Conservation (phyloP, 1,140 invertebrate species). For the Armadillidium nasatum region DNA sequence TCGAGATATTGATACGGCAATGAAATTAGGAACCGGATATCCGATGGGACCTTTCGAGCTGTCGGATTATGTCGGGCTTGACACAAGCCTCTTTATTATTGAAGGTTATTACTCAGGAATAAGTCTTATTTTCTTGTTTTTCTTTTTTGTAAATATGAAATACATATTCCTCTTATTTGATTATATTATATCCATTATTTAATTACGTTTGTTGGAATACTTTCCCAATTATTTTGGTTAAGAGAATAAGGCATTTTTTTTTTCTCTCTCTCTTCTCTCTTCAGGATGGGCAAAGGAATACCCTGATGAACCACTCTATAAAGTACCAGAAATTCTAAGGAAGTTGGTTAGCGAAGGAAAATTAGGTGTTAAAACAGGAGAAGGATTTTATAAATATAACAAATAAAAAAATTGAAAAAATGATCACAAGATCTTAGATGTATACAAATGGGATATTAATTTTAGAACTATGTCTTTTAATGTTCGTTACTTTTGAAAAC, state of each 20-base stretch:
- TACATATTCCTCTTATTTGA: no score
- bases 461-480: no score
- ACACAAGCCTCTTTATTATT: conserved; percentile 58
- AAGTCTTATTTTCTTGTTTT: no score
- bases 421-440: no score
- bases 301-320: conserved; percentile 70
- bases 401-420: conserved; percentile 46
- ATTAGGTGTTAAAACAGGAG: conserved; percentile 73
- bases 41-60: conserved; percentile 81
- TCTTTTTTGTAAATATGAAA: no score
- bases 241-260: no score
- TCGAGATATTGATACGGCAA: conserved; percentile 55
- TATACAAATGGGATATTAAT: no score
- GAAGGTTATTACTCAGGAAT: conserved; percentile 45
- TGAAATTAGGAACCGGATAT: conserved; percentile 77
- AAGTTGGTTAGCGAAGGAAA: conserved; percentile 75
- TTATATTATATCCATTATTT: no score
- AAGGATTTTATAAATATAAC: conserved; percentile 79
- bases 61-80: conserved; percentile 71
- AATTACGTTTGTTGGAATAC: no score
- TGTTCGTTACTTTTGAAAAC: no score
- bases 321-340: conserved; percentile 60
- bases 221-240: not conserved
- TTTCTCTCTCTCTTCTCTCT: not conserved
- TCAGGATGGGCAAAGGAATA: conserved; percentile 70